Conservation (phyloP, 2,888 invertebrate genomes). For the Leptopilina myrica region DNA sequence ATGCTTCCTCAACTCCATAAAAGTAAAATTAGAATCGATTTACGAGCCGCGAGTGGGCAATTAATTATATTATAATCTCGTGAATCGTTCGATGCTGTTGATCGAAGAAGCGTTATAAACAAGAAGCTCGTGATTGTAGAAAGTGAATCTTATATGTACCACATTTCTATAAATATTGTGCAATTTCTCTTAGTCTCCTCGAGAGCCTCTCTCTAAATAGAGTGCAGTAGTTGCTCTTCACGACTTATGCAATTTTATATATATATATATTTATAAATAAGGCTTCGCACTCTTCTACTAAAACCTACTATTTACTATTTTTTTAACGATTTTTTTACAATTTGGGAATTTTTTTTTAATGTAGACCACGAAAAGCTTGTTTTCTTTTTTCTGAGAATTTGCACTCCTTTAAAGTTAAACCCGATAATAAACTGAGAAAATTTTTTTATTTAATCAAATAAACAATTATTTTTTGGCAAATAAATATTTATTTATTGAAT, state of each 20-base stretch:
- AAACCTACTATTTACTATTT: neutral
- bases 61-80: conserved; percentile 37
- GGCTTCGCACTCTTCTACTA: no score
- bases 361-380: no score
- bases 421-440: no score
- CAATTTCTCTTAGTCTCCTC: conserved; percentile 50
- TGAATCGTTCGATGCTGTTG: conserved; percentile 42
- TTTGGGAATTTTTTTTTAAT: no score
- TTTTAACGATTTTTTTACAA: neutral
- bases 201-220: conserved; percentile 47
- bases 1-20: conserved; percentile 19
- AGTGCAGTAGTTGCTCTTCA: conserved; percentile 45
- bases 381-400: no score
- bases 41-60: neutral
- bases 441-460: no score
- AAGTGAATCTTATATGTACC: conserved; percentile 64
- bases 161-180: conserved; percentile 64
- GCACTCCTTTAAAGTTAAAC: no score
- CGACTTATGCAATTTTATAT: conserved; percentile 54
- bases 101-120: conserved; percentile 46
- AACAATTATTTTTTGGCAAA: no score
- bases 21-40: conserved; percentile 26
- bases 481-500: no score
- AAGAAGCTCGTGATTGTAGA: conserved; percentile 59
- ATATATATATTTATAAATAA: conserved; percentile 41